phyloP scores from a whole-genome alignment of 2,113 vertebrate genomes.

The Scomber japonicus region DNA sequence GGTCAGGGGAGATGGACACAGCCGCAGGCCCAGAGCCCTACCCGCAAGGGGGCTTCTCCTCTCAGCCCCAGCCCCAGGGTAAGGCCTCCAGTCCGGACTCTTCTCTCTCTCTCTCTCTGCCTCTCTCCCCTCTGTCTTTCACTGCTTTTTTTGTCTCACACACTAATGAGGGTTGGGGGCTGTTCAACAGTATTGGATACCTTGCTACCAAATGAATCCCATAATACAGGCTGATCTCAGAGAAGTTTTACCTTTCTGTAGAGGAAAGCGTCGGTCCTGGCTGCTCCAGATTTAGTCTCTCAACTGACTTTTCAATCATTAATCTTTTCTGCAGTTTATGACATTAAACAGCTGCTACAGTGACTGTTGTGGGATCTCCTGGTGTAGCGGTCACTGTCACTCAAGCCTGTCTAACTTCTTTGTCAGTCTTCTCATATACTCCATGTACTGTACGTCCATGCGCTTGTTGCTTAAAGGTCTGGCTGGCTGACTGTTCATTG shows the following conservation, averaged over 20 bases:
- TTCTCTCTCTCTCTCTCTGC: constrained; percentile 66
- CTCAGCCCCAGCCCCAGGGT: constrained; percentile 86
- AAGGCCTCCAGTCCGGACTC: constrained; percentile 88
- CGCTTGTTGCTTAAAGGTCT: constrained; percentile 24
- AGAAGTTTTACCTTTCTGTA: background rate
- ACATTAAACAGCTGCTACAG: background rate
- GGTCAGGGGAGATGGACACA: constrained; percentile 54
- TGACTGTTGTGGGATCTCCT: constrained; percentile 4
- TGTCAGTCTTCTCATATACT: constrained; percentile 23
- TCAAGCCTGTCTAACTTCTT: constrained; percentile 24
- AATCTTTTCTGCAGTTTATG: background rate
- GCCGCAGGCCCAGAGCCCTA: constrained; percentile 58
- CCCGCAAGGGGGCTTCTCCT: constrained; percentile 60
- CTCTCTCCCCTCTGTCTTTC: constrained; percentile 58
- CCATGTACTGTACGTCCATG: constrained; percentile 2
- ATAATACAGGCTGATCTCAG: background rate
- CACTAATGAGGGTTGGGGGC: constrained; percentile 65
- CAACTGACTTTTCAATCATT: background rate
- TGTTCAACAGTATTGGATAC: constrained; percentile 50
- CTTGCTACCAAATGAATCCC: constrained; percentile 24
- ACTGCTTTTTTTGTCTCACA: constrained; percentile 65
- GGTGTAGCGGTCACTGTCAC: background rate
- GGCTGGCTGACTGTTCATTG: constrained; percentile 23
- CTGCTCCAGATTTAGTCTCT: background rate
- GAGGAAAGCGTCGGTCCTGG: background rate